These are phyloP conservation scores for Chionomys nivalis DNA, from an alignment of 2,113 vertebrate genomes.

Conservation along the genomic window DNA sequence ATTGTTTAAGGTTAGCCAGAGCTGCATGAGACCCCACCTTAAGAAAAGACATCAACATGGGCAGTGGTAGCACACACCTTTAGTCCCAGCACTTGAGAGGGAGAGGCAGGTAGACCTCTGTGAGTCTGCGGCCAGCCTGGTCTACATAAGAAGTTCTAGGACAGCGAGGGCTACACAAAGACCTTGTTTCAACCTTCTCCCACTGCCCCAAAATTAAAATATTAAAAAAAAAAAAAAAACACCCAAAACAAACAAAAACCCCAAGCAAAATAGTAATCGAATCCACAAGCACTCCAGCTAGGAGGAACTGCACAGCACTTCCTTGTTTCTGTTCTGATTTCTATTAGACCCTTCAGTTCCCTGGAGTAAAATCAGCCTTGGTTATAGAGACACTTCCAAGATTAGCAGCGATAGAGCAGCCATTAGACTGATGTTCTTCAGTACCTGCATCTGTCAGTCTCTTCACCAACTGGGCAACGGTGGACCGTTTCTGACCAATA, in stretches of 20 bases:
- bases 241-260: background rate
- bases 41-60: too few species aligned
- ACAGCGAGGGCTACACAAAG: background rate
- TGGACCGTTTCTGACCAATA: constrained; percentile 99
- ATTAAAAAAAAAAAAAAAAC: background rate
- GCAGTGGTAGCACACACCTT: background rate
- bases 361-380: background rate
- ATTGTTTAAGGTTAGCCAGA: background rate
- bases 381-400: background rate
- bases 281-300: background rate
- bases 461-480: constrained; percentile 98
- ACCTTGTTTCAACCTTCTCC: background rate
- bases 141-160: background rate
- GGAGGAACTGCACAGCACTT: background rate
- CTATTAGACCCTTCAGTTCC: background rate
- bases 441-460: constrained; percentile 94
- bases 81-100: background rate
- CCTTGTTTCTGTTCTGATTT: background rate
- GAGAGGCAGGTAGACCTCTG: background rate
- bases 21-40: background rate
- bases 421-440: background rate
- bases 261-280: background rate
- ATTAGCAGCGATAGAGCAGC: background rate
- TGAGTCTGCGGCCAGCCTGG: background rate
- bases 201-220: background rate